Base-by-base conservation (phyloP, 1,140 invertebrate species). In the Ephestia elutella region DNA sequence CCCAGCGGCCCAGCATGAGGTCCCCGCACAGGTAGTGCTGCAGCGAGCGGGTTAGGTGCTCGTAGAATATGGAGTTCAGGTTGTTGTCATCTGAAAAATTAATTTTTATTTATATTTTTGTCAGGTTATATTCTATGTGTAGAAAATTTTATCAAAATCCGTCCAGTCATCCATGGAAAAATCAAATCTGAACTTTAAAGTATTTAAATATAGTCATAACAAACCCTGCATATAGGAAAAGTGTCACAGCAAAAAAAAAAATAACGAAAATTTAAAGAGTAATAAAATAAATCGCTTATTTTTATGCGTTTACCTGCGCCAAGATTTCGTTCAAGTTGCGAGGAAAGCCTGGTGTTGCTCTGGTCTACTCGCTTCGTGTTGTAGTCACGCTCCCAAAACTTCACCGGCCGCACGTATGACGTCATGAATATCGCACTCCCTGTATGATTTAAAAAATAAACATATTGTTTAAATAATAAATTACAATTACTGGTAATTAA, bases 331-430 rank as follows among this genome's bases (percentile, higher is more conserved):
- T 99, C 98, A 17, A 99, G 86, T 82, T 99, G 98, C 20, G 96
- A 96, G 2, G 96, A 96, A 5, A 99, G 92, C 32, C 98, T 91
- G 0, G 98, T 99, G 82, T 99, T 99, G 5, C 96, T 98, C 86
- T 99, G 97, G 81, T 99, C 98, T 0, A 99, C 96, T 65, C 98
- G 89, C 63, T 98, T 95, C 0, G 98, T 99, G 75, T 99, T 99
- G 80, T 99, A 99, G 84, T 99, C 97, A 65, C 97, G 91, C 85
- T 99, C 98, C 98, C 98, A 99, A 86, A 99, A 99, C 87, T 99
- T 99, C 0, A 99, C 93, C 0, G 98, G 98, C 17, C 98, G 91
- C 11, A 98, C 96, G 82, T 99, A 99, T 0, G 98, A 99, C 17
- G 96, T 97, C 68, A 99, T 93, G 83, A 99, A 99, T 78, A 99